These are phyloP conservation scores for Bombus picipes DNA, from an alignment of 1,140 invertebrate species.

Conservation along the genomic window DNA sequence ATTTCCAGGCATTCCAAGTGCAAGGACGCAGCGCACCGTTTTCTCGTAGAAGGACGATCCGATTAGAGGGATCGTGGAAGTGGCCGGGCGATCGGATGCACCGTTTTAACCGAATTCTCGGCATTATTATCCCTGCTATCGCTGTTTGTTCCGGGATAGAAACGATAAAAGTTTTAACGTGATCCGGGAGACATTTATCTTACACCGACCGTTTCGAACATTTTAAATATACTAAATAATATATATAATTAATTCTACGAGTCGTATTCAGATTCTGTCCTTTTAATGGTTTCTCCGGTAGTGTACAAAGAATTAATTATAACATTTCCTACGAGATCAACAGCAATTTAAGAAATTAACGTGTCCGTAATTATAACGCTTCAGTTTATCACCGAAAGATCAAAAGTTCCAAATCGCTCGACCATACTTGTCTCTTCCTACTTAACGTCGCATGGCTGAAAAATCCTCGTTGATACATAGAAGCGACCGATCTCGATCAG, in stretches of 20 bases:
- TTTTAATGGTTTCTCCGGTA: too few species aligned
- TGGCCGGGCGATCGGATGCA: background rate
- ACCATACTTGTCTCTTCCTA: background rate
- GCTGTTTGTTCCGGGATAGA: background rate
- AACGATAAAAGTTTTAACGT: background rate
- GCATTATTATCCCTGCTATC: background rate
- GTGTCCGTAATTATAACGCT: too few species aligned
- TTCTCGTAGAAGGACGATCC: conserved; percentile 21
- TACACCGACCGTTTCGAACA: background rate
- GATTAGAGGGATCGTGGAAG: conserved; percentile 3
- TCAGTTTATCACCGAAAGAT: too few species aligned
- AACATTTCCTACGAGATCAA: too few species aligned
- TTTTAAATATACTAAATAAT: background rate
- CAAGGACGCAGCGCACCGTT: conserved; percentile 38
- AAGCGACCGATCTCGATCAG: conserved; percentile 26
- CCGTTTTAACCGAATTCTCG: background rate
- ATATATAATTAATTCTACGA: too few species aligned
- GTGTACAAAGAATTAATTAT: too few species aligned
- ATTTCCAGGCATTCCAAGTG: conserved; percentile 50
- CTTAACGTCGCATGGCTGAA: background rate
- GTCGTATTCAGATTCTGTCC: too few species aligned
- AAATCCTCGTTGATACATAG: background rate
- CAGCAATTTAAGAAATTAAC: too few species aligned
- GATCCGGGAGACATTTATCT: background rate
- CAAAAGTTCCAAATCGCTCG: background rate